phyloP scores from a whole-genome alignment of 2,888 invertebrate genomes.

The Tinea semifulvella region DNA sequence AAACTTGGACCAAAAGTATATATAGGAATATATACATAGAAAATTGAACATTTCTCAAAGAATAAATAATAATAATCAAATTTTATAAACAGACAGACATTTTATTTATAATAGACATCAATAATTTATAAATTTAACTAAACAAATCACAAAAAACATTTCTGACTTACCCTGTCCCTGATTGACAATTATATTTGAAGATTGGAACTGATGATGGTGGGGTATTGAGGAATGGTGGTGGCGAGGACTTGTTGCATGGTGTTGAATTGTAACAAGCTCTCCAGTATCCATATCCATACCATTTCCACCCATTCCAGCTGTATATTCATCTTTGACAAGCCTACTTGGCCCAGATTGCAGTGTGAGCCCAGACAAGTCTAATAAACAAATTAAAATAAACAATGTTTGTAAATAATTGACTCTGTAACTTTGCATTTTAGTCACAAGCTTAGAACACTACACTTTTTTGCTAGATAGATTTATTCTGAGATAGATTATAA shows the following conservation, averaged over 20 bases:
- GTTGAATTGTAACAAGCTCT: constrained; percentile 58
- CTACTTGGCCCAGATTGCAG: constrained; percentile 85
- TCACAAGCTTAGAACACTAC: too few species aligned
- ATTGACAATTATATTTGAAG: constrained; percentile 55
- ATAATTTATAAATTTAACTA: too few species aligned
- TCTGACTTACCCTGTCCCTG: constrained; percentile 59
- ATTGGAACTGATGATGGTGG: constrained; percentile 56
- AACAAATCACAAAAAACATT: not conserved
- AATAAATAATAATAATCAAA: too few species aligned
- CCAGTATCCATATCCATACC: constrained; percentile 66
- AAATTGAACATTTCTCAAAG: too few species aligned
- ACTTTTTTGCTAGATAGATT: too few species aligned
- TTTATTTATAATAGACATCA: too few species aligned
- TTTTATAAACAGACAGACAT: too few species aligned
- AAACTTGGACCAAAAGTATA: too few species aligned
- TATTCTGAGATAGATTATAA: too few species aligned
- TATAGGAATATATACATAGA: too few species aligned
- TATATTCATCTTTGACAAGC: constrained; percentile 92
- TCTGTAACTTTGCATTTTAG: too few species aligned
- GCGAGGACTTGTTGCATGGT: constrained; percentile 56
- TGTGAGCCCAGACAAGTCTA: constrained; percentile 91
- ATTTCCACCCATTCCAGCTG: constrained; percentile 74
- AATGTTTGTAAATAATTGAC: too few species aligned
- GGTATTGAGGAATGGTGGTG: constrained; percentile 53
- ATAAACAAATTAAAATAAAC: constrained; percentile 28